Percentiles rank a stretch among this genome's conserved stretches.
These are phyloP conservation scores for Glaucopsyche alexis DNA, from an alignment of 2,888 invertebrate genomes.

Conservation along the genomic window DNA sequence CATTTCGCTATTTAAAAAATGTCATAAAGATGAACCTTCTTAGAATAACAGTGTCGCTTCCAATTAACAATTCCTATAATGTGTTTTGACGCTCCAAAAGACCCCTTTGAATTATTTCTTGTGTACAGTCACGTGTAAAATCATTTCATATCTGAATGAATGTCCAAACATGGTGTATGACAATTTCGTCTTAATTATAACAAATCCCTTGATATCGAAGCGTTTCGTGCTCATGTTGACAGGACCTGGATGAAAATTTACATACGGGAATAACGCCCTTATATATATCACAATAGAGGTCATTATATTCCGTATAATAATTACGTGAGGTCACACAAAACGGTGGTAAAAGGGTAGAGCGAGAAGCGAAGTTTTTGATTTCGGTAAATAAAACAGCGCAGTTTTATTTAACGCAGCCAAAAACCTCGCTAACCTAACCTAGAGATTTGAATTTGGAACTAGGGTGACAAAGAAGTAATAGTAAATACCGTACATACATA, in stretches of 20 bases:
- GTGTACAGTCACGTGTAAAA: conserved; percentile 8
- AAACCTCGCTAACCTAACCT: background rate
- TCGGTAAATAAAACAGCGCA: background rate
- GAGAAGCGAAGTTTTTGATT: conserved; percentile 21
- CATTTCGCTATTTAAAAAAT: no score
- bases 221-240: conserved; percentile 55
- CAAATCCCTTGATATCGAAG: conserved; percentile 50
- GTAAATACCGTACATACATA: no score
- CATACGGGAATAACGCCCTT: conserved; percentile 48
- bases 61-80: background rate
- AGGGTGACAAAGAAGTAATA: no score
- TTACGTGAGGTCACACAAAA: conserved; percentile 44
- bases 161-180: background rate
- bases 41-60: background rate
- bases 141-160: conserved; percentile 8
- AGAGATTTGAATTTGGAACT: background rate
- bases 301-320: conserved; percentile 39
- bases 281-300: conserved; percentile 39
- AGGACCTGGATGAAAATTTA: conserved; percentile 59
- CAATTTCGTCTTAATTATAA: conserved; percentile 51
- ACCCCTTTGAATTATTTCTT: background rate
- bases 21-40: no score
- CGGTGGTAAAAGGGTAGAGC: conserved; percentile 41
- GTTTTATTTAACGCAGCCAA: no score
- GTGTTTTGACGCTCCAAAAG: background rate